Base-by-base conservation (phyloP, 2,113 vertebrate species). In the Motacilla tschutschensis region DNA sequence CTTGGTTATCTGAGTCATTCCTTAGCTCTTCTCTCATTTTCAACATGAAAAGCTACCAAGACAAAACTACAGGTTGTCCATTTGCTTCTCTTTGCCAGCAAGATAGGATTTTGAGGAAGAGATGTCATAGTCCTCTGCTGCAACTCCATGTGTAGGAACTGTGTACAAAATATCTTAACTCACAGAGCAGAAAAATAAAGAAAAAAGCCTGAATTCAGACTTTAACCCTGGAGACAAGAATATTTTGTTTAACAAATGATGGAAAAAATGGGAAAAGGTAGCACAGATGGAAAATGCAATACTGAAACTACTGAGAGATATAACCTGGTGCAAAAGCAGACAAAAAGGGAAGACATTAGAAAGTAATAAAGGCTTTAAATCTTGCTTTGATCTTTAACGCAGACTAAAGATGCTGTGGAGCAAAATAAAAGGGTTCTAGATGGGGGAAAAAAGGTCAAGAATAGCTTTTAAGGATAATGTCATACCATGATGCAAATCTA, bases 291-390 rank as follows among this genome's bases (percentile, higher is more conserved):
- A 87, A 60, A 71, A 66, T 20, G 55, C 25, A 55, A 75, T 48
- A 46, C 44, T 63, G 77, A 70, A 79, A 58, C 24, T 46, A 64
- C 17, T 0, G 1, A 46, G 80, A 69, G 60, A 91, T 84, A 38
- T 8, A 84, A 65, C 50, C 51, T 36, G 33, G 58, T 80, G 82
- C 63, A 71, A 29, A 85, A 57, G 90, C 43, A 33, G 63, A 58
- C 79, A 91, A 90, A 93, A 92, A 83, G 82, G 79, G 70, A 87
- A 95, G 71, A 89, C 73, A 85, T 86, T 80, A 50, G 89, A 94
- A 92, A 83, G 63, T 73, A 31, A 88, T 92, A 94, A 93, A 89
- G 82, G 93, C 91, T 90, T 96, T 93, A 94, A 85, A 89, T 88
- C 75, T 89, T 88, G 64, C 88, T 95, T 81, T 92, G 87, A 92